Evolutionary conservation across 2,113 vertebrate species (phyloP).

Genomic region (Calonectris borealis): DNA sequence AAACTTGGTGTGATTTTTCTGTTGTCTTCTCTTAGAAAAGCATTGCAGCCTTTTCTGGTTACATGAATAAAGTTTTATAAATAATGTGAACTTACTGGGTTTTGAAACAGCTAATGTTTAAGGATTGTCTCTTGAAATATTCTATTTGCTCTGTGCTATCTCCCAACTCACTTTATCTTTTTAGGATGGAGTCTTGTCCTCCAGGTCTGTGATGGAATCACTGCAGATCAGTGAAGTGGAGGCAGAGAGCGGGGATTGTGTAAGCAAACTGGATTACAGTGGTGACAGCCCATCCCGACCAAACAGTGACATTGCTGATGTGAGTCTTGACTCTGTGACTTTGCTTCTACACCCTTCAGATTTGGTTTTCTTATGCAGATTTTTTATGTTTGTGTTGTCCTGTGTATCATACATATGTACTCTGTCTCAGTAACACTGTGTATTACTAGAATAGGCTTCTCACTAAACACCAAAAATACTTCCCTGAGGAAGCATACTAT

Average conservation of each 20-base stretch:
- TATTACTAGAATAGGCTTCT: background rate
- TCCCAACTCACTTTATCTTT: background rate
- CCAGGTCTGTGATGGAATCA: constrained; percentile 43
- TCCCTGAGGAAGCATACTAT: background rate
- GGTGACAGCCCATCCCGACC: constrained; percentile 71
- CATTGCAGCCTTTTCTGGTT: background rate
- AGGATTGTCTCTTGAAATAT: background rate
- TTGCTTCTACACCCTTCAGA: background rate
- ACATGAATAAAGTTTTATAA: background rate
- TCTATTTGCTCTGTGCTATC: background rate
- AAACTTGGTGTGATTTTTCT: background rate
- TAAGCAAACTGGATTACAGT: constrained; percentile 63
- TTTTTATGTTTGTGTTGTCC: background rate
- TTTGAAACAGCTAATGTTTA: background rate
- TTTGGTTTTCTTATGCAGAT: background rate
- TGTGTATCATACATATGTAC: background rate
- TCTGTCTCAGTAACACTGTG: background rate
- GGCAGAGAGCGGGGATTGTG: constrained; percentile 70
- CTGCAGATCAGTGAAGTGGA: constrained; percentile 81
- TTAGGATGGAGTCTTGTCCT: constrained; percentile 72
- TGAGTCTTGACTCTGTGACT: constrained; percentile 33
- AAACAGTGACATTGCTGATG: constrained; percentile 75
- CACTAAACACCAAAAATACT: background rate
- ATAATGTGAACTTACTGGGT: background rate
- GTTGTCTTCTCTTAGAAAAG: background rate